A percentile compares a stretch with the other conserved stretches of the same genome.
These are phyloP conservation scores for Manacus vitellinus DNA, from an alignment of 2,113 vertebrate genomes.

Conservation along the genomic window DNA sequence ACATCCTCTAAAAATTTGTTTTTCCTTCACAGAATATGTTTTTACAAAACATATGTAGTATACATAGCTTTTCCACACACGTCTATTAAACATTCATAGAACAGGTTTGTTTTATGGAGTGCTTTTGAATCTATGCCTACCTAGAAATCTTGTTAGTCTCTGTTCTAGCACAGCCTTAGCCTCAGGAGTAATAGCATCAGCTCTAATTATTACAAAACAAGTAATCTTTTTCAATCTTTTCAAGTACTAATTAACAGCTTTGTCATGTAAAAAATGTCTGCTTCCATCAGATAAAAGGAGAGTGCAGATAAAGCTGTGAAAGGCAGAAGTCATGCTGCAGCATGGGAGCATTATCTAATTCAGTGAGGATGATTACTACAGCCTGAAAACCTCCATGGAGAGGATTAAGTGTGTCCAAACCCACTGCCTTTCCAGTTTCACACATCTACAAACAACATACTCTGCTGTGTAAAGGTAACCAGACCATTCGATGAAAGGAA, in stretches of 20 bases:
- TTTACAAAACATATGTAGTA: not conserved
- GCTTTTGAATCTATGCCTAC: constrained; percentile 14
- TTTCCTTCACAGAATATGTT: not conserved
- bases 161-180: constrained; percentile 11
- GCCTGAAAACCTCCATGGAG: not conserved
- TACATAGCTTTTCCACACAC: not conserved
- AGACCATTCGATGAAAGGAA: not conserved
- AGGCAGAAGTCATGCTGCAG: not conserved
- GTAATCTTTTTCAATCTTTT: constrained; percentile 33
- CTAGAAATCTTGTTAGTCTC: not conserved
- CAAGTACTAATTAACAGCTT: constrained; percentile 10
- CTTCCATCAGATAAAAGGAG: constrained; percentile 29
- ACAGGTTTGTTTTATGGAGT: not conserved
- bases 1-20: not conserved
- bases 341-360: not conserved
- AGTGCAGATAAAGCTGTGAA: not conserved
- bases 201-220: constrained; percentile 46
- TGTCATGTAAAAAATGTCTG: constrained; percentile 43
- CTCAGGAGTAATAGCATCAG: not conserved
- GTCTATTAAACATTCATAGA: not conserved
- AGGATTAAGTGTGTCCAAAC: not conserved
- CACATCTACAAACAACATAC: not conserved
- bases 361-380: not conserved
- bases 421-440: not conserved
- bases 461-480: not conserved